Evolutionary conservation across 2,113 vertebrate species (phyloP).

Genomic region (Naja naja): DNA sequence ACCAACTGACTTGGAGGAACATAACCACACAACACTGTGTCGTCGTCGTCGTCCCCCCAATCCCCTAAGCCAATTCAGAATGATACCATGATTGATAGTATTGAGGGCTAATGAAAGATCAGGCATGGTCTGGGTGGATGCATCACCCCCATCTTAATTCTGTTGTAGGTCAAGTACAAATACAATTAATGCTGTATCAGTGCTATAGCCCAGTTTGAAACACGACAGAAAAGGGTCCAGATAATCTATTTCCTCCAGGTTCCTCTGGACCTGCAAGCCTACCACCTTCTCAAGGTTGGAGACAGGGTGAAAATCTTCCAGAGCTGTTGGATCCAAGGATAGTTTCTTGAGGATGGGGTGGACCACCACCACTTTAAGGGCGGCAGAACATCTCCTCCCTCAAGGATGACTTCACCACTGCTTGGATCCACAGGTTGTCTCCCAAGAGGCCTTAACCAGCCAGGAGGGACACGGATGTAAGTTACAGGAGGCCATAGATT

Average conservation of each 20-base stretch:
- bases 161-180: not conserved
- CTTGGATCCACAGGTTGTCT: not conserved
- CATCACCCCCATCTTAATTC: not conserved
- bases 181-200: not conserved
- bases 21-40: not conserved
- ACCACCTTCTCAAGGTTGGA: not conserved
- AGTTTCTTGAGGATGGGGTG: not conserved
- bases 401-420: not conserved
- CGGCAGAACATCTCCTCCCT: not conserved
- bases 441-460: not conserved
- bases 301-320: not conserved
- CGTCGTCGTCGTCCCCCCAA: too few species aligned
- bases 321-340: not conserved
- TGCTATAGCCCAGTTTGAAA: not conserved
- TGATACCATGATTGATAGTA: not conserved
- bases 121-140: not conserved
- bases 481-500: not conserved
- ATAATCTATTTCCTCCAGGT: not conserved
- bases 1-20: not conserved
- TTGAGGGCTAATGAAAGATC: not conserved
- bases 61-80: not conserved
- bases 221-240: not conserved
- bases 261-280: not conserved
- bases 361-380: not conserved
- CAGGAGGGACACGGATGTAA: not conserved